Base-by-base conservation (phyloP, 2,888 invertebrate genomes). In the Melanotus villosus region DNA sequence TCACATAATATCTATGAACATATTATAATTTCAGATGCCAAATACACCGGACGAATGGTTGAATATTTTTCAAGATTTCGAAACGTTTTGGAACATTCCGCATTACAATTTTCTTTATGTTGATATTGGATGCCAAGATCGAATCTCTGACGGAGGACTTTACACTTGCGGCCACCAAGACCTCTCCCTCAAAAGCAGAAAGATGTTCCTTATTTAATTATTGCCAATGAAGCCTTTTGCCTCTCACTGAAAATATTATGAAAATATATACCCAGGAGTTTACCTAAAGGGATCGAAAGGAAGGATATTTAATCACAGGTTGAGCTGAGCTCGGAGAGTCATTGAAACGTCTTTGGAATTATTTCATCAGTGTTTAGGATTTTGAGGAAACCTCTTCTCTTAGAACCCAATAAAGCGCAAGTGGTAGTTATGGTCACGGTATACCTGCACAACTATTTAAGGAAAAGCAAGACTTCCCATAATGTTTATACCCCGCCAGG, bases 371-470 rank as follows among this genome's bases (percentile, higher is more conserved):
- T 26, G 7, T 26, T 26, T 75, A n/a, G 74, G 58, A 71, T 75
- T 14, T 69, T 75, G 10, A 43, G 76, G 64, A 73, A 71, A 68
- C 75, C 74, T 12, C 58, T 76, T 65, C 47, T 75, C 32, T 50
- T 76, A n/a, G 71, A 75, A 59, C 76, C 76, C 36, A 65, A 68
- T 7, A 73, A 72, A 66, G 76, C 71, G 10, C 36, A 63, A 23
- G 45, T 47, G 32, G 70, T 78, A 57, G 71, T 75, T 1, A 65
- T 76, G 62, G 57, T 78, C 10, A 72, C 68, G 30, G 41, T 73
- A 23, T 67, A 63, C 32, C 50, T 78, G 12, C 78, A 79, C 47
- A 78, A 78, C 66, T 78, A 73, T 69, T 56, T 78, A 36, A 60
- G 76, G 52, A 71, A 2, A 72, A 78, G 71, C 62, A 45, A 18